phyloP scores from a whole-genome alignment of 2,113 vertebrate genomes.

The Zosterops hypoxanthus region DNA sequence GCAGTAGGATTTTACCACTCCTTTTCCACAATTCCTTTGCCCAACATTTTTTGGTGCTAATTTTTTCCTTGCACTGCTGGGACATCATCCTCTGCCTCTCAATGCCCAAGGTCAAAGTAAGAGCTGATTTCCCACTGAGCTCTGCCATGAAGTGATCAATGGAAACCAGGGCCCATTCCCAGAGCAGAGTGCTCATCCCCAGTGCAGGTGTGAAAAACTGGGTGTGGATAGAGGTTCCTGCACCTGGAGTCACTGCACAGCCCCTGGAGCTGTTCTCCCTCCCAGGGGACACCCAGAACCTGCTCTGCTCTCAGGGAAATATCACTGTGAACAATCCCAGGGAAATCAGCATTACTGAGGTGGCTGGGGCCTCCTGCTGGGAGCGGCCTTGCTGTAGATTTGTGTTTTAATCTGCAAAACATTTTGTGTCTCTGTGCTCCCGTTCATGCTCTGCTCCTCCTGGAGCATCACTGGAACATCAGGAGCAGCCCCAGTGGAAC shows the following conservation, averaged over 20 bases:
- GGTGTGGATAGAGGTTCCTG: too few relatives aligned
- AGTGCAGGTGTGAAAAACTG: too few relatives aligned
- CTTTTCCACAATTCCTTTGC: not conserved
- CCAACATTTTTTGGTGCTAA: not conserved
- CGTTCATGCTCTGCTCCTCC: not conserved
- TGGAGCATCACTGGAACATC: not conserved
- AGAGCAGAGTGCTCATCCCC: not conserved
- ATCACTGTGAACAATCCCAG: too few relatives aligned
- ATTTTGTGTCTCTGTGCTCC: too few relatives aligned
- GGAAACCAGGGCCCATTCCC: not conserved
- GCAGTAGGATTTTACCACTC: not conserved
- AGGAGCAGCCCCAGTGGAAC: not conserved
- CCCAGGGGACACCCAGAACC: not conserved
- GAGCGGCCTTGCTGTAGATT: not conserved
- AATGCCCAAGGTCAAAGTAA: not conserved
- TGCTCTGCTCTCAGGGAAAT: not conserved
- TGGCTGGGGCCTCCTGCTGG: too few relatives aligned
- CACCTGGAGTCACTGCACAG: too few relatives aligned
- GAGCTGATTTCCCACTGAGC: not conserved
- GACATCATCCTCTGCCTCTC: not conserved
- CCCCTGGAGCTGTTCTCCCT: not conserved
- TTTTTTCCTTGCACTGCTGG: not conserved
- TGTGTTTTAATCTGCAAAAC: not conserved
- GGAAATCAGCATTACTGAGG: fast-evolving
- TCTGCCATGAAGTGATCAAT: not conserved